Percentiles rank a stretch among this genome's conserved stretches.
Evolutionary conservation across 1,140 invertebrate species (phyloP).

Genomic region (Leptoteleia sp.): DNA sequence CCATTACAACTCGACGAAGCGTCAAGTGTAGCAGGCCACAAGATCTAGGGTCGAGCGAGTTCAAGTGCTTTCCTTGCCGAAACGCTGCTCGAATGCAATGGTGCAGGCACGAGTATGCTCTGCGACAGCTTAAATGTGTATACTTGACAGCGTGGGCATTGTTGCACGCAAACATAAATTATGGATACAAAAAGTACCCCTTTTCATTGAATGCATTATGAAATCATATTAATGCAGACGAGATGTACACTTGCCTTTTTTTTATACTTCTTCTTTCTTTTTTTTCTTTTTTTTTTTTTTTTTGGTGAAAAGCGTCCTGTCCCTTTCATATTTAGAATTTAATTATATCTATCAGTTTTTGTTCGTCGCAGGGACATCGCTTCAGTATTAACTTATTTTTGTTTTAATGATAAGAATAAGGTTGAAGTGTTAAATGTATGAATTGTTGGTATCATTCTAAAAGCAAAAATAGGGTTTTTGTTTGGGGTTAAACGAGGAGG

Average conservation of each 20-base stretch:
- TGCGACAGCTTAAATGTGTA: slow-evolving; percentile 45
- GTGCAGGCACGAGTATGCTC: slow-evolving; percentile 37
- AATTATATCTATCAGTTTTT: slow-evolving; percentile 4
- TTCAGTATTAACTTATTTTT: too few relatives aligned
- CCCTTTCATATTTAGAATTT: slow-evolving; percentile 6
- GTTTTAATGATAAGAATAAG: too few relatives aligned
- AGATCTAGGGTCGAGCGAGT: slow-evolving; percentile 64
- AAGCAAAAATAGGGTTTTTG: too few relatives aligned
- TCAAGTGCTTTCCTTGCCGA: slow-evolving; percentile 65
- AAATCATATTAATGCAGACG: slow-evolving; percentile 19
- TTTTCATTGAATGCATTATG: slow-evolving; percentile 23
- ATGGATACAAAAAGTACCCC: slow-evolving; percentile 30
- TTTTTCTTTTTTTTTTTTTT: too few relatives aligned
- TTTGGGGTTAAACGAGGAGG: too few relatives aligned
- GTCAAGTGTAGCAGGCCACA: slow-evolving; percentile 64
- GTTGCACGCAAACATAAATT: slow-evolving; percentile 45
- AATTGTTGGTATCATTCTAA: too few relatives aligned
- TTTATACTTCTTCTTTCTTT: too few relatives aligned
- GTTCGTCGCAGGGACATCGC: too few relatives aligned
- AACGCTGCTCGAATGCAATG: slow-evolving; percentile 59
- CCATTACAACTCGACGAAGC: slow-evolving; percentile 65
- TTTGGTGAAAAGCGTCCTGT: too few relatives aligned
- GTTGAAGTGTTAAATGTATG: too few relatives aligned
- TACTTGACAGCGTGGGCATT: slow-evolving; percentile 47
- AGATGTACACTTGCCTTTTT: too few relatives aligned